Percentiles rank a stretch among this genome's conserved stretches.
Conservation (phyloP, 2,888 invertebrate genomes). For the Tanytarsus gracilentus region DNA sequence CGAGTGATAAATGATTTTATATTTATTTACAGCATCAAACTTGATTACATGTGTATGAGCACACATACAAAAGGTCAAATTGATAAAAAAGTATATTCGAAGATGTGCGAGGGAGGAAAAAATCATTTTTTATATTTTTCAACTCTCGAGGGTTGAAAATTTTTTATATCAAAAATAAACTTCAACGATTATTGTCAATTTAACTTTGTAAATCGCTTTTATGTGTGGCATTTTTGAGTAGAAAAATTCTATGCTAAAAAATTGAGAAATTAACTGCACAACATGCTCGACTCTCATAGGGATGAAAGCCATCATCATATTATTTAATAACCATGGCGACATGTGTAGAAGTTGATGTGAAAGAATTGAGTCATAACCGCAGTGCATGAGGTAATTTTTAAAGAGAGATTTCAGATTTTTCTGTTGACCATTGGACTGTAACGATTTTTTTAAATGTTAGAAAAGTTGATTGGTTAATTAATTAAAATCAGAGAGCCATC, state of each 20-base stretch:
- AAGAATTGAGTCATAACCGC: too few species aligned
- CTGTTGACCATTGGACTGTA: too few species aligned
- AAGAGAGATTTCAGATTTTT: too few species aligned
- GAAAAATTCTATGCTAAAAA: background rate
- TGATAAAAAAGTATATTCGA: constrained; percentile 20
- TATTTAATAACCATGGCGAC: too few species aligned
- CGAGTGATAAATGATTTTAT: constrained; percentile 29
- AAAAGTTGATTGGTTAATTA: too few species aligned
- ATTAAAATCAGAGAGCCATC: background rate
- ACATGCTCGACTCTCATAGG: too few species aligned
- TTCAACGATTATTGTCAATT: constrained; percentile 23
- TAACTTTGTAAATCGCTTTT: constrained; percentile 7
- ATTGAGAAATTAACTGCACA: constrained; percentile 12
- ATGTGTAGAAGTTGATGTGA: too few species aligned
- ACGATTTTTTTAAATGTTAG: too few species aligned
- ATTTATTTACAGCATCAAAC: constrained; percentile 29
- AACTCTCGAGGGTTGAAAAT: constrained; percentile 6
- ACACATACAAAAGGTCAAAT: constrained; percentile 26
- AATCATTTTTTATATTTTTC: background rate
- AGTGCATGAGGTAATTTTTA: too few species aligned
- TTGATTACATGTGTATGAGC: constrained; percentile 25
- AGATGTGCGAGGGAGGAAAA: background rate
- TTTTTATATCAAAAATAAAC: constrained; percentile 4
- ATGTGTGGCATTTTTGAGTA: background rate
- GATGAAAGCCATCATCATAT: too few species aligned